These are phyloP conservation scores for Lithophane leautieri DNA, from an alignment of 2,888 invertebrate species.

Conservation along the genomic window DNA sequence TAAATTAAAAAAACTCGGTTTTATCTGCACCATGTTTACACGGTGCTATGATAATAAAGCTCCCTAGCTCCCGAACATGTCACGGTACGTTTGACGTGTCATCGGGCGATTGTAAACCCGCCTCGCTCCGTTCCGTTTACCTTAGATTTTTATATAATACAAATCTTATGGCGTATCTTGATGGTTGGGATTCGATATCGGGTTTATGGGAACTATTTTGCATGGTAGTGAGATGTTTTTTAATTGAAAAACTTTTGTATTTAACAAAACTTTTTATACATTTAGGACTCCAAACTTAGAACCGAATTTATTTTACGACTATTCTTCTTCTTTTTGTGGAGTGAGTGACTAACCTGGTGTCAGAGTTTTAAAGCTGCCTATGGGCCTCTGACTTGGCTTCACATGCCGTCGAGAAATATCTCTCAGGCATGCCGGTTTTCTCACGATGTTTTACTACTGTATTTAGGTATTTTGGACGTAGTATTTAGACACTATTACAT, in stretches of 20 bases:
- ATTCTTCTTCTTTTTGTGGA: too few species aligned
- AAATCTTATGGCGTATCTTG: constrained; percentile 54
- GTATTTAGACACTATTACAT: too few species aligned
- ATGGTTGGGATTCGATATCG: constrained; percentile 38
- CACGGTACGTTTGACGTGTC: constrained; percentile 58
- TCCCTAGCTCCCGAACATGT: constrained; percentile 46
- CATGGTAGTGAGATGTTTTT: neutral
- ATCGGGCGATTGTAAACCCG: constrained; percentile 55
- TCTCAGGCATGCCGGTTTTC: too few species aligned
- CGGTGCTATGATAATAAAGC: constrained; percentile 18
- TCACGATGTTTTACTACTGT: too few species aligned
- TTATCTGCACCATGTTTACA: neutral
- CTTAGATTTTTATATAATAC: constrained; percentile 62
- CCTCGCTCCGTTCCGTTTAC: constrained; percentile 47
- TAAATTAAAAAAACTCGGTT: neutral
- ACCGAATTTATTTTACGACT: too few species aligned
- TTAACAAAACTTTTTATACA: too few species aligned
- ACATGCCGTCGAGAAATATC: too few species aligned
- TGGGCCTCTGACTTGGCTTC: too few species aligned
- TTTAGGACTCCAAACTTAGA: neutral
- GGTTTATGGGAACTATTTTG: constrained; percentile 30
- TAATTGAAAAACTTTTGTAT: too few species aligned
- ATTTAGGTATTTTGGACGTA: too few species aligned
- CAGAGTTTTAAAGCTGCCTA: too few species aligned
- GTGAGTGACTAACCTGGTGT: too few species aligned